phyloP scores from a whole-genome alignment of 1,140 invertebrate species.

The Aphaenogaster rudis region DNA sequence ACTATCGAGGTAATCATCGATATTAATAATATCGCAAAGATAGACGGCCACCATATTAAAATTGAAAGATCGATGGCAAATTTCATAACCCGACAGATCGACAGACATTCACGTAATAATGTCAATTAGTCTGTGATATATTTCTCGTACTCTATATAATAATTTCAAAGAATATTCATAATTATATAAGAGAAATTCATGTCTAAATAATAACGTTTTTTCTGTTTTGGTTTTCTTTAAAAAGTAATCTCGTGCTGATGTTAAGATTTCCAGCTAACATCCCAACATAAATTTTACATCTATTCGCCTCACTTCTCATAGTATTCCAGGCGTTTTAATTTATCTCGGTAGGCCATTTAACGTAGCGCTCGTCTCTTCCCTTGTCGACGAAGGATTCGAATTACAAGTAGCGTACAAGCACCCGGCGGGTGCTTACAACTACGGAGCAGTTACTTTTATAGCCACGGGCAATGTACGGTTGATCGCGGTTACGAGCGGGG shows the following conservation, averaged over 20 bases:
- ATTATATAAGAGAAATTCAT: neutral
- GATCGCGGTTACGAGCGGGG: constrained; percentile 66
- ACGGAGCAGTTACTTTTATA: constrained; percentile 72
- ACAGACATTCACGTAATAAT: neutral
- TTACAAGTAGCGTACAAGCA: constrained; percentile 60
- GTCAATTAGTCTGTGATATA: neutral
- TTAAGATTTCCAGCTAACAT: constrained; percentile 11
- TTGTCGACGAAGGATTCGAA: constrained; percentile 44
- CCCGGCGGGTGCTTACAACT: constrained; percentile 57
- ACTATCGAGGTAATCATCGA: neutral
- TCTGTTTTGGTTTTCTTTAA: neutral
- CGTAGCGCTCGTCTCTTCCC: neutral
- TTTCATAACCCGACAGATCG: neutral
- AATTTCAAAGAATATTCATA: neutral
- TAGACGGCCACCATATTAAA: neutral
- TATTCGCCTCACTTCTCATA: neutral
- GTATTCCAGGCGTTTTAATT: constrained; percentile 29
- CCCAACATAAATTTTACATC: constrained; percentile 13
- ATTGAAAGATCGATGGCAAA: neutral
- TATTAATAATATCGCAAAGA: neutral
- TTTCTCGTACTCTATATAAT: neutral
- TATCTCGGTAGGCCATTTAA: constrained; percentile 46
- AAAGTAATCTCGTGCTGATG: constrained; percentile 6
- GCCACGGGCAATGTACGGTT: constrained; percentile 69
- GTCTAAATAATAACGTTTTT: neutral